These are phyloP conservation scores for Hypomecis atomaria DNA, from an alignment of 2,888 invertebrate genomes.

Conservation along the genomic window DNA sequence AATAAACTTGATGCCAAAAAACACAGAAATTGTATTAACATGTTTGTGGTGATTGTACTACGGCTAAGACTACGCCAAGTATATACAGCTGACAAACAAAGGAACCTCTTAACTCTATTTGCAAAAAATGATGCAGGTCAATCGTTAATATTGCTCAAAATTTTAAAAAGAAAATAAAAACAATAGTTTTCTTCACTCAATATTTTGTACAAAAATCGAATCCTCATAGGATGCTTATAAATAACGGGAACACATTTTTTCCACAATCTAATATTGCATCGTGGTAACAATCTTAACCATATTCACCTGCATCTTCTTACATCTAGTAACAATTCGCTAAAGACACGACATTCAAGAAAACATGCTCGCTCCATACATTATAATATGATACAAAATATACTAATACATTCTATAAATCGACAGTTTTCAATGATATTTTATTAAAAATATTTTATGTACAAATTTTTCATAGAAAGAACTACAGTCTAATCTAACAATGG, in stretches of 20 bases:
- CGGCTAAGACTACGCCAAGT: slow-evolving; percentile 73
- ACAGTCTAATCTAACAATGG: slow-evolving; percentile 65
- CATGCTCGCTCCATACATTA: slow-evolving; percentile 59
- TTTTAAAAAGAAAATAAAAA: slow-evolving; percentile 46
- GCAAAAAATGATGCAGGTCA: slow-evolving; percentile 76
- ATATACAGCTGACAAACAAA: slow-evolving; percentile 79
- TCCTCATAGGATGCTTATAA: slow-evolving; percentile 67
- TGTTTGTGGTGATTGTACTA: slow-evolving; percentile 72
- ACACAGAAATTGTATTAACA: slow-evolving; percentile 80
- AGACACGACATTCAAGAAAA: slow-evolving; percentile 57
- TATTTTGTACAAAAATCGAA: slow-evolving; percentile 58
- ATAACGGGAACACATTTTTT: slow-evolving; percentile 67
- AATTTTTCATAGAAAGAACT: slow-evolving; percentile 65
- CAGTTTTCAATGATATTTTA: slow-evolving; percentile 57
- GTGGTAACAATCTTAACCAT: slow-evolving; percentile 69
- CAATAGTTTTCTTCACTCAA: slow-evolving; percentile 34
- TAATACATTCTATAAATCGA: slow-evolving; percentile 49
- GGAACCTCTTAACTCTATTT: slow-evolving; percentile 61
- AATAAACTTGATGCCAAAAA: slow-evolving; percentile 81
- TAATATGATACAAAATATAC: slow-evolving; percentile 57
- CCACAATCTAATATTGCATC: slow-evolving; percentile 58
- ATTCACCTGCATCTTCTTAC: slow-evolving; percentile 75
- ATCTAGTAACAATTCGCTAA: slow-evolving; percentile 63
- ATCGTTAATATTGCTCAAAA: slow-evolving; percentile 70
- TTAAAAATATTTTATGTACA: slow-evolving; percentile 75